phyloP scores from a whole-genome alignment of 2,113 vertebrate genomes.

The Dunckerocampus dactyliophorus region DNA sequence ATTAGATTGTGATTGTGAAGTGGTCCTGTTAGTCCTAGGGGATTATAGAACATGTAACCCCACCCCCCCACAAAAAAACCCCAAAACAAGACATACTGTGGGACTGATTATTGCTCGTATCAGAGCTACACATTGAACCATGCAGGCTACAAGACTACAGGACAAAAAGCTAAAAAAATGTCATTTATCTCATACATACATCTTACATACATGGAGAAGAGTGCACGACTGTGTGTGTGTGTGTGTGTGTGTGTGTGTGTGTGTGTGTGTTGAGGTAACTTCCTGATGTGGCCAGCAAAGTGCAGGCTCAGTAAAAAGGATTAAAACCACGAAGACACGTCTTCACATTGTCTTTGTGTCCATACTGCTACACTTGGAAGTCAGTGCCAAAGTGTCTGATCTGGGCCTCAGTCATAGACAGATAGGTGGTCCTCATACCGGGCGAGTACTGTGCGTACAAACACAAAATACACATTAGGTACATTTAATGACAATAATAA shows the following conservation, averaged over 20 bases:
- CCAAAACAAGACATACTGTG: too few relatives aligned
- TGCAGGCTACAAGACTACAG: too few relatives aligned
- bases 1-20: too few relatives aligned
- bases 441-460: slow-evolving; percentile 84
- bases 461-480: slow-evolving; percentile 3
- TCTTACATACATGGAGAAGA: background rate
- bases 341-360: slow-evolving; percentile 1
- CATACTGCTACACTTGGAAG: slow-evolving; percentile 74
- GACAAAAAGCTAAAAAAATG: too few relatives aligned
- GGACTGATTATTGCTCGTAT: too few relatives aligned
- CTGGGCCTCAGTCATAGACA: slow-evolving; percentile 85
- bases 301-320: slow-evolving; percentile 42
- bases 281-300: slow-evolving; percentile 26
- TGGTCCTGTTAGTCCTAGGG: too few relatives aligned
- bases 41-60: too few relatives aligned
- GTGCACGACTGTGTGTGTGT: background rate
- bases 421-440: slow-evolving; percentile 92
- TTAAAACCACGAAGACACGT: slow-evolving; percentile 21
- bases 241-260: slow-evolving; percentile 15
- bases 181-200: background rate
- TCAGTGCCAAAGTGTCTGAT: slow-evolving; percentile 76
- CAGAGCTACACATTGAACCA: too few relatives aligned
- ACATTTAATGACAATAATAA: background rate
- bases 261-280: slow-evolving; percentile 21
- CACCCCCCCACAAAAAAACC: too few relatives aligned